Conservation (phyloP, 2,797 vertebrate species). For the Sebastolobus altivelis region DNA sequence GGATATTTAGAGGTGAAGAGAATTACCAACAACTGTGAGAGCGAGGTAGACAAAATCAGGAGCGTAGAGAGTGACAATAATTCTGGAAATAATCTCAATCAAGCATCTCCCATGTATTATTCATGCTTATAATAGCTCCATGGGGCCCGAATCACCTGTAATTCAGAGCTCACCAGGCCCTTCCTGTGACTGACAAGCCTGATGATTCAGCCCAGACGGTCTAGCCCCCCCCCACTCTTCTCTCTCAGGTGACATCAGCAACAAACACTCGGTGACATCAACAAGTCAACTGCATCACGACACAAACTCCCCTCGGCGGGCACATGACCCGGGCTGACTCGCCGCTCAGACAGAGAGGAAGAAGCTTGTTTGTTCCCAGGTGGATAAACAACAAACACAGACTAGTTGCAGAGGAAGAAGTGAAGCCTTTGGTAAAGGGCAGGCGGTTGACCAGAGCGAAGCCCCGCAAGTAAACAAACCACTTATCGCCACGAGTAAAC, state of each 20-base stretch:
- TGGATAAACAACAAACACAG: constrained; percentile 40
- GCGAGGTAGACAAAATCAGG: constrained; percentile 19
- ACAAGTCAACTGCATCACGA: constrained; percentile 41
- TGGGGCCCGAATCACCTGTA: constrained; percentile 47
- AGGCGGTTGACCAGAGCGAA: constrained; percentile 17
- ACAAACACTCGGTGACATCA: constrained; percentile 47
- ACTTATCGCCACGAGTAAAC: constrained; percentile 18
- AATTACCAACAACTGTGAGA: constrained; percentile 17
- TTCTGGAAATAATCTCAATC: constrained; percentile 48
- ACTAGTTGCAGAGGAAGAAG: neutral
- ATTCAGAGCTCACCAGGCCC: constrained; percentile 38
- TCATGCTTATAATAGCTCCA: constrained; percentile 54
- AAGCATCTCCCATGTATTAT: constrained; percentile 59
- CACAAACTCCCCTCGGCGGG: constrained; percentile 39
- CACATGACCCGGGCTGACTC: constrained; percentile 4
- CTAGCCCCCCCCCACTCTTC: neutral
- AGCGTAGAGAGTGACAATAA: constrained; percentile 8
- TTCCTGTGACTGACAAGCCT: constrained; percentile 58
- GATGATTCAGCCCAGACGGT: constrained; percentile 54
- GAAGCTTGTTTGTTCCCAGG: constrained; percentile 24
- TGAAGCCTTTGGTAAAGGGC: constrained; percentile 13
- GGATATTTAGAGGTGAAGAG: constrained; percentile 23
- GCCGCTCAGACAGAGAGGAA: constrained; percentile 20
- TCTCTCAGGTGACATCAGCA: constrained; percentile 42
- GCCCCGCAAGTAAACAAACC: constrained; percentile 31